Base-by-base conservation (phyloP, 2,797 vertebrate genomes). In the Enteromius paludinosus region DNA sequence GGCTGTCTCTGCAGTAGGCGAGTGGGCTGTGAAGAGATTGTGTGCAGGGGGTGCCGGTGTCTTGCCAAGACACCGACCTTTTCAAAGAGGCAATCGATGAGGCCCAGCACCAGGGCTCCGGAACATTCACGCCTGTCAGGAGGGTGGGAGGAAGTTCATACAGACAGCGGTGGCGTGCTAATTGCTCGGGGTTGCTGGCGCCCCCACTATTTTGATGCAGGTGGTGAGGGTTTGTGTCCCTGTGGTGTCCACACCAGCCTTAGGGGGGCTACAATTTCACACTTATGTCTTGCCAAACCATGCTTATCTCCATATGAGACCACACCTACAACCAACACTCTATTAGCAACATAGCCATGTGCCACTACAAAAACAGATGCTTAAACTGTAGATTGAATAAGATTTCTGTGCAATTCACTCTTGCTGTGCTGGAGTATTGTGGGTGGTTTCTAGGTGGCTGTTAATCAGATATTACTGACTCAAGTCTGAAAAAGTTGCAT, bases 51-150 rank as follows among this genome's bases (percentile, higher is more conserved):
- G 84, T 84, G 76, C 89, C 87, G 75, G 86, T 89, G 85, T 82
- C 52, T 72, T 88, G 91, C 91, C 88, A 90, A 85, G 88, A 83
- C 85, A 69, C 79, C 86, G 92, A 94, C 94, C 94, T 95, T 95
- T 94, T 90, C 84, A 86, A 86, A 47, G 11, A 62, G 84, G 78
- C 11, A 87, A 93, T 94, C 91, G 87, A 94, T 93, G 83, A 83
- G 83, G 90, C 90, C 91, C 91, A 91, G 87, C 91, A 85, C 68
- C 86, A 77, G 93, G 89, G 88, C 87, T 91, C 91, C 82, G 91
- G 92, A 92, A 94, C 92, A 92, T 91, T 93, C 92, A 91, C 88
- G 86, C 87, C 85, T 70, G 90, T 91, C 88, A 87, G 87, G 86
- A 77, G 86, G 87, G 88, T 86, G 86, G 85, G 88, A 89, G 89